Conservation (phyloP, 2,888 invertebrate genomes). For the Leptinotarsa peninsularis region DNA sequence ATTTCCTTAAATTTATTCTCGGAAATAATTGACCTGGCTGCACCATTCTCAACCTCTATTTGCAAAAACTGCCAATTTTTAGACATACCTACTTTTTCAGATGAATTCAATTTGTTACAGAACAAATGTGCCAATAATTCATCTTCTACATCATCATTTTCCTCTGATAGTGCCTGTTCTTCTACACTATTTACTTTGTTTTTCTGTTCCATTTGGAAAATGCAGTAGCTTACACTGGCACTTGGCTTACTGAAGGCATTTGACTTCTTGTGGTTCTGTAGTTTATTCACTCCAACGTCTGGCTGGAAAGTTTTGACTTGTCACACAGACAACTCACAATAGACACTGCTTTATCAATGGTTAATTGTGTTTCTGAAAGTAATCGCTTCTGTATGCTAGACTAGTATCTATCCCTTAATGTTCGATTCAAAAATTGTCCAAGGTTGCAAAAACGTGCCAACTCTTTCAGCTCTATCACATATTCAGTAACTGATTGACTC, state of each 20-base stretch:
- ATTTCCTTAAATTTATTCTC: constrained; percentile 10
- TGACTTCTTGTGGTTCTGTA: constrained; percentile 11
- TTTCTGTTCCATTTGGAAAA: not conserved
- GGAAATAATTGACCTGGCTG: constrained; percentile 19
- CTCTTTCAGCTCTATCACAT: constrained; percentile 10
- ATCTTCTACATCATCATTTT: constrained; percentile 3
- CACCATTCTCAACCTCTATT: constrained; percentile 25
- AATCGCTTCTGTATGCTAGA: constrained; percentile 40
- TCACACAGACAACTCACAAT: constrained; percentile 2
- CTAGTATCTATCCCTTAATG: constrained; percentile 30
- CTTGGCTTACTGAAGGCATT: constrained; percentile 29
- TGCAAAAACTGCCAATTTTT: constrained; percentile 14
- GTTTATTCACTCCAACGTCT: not conserved
- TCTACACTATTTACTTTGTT: constrained; percentile 3
- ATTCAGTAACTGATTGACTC: constrained; percentile 16
- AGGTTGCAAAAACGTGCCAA: constrained; percentile 22
- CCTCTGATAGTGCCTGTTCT: constrained; percentile 8
- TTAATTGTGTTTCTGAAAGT: constrained; percentile 33
- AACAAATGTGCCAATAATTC: constrained; percentile 15
- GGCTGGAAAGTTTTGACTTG: constrained; percentile 8
- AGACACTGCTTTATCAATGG: constrained; percentile 3
- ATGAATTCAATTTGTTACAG: constrained; percentile 15
- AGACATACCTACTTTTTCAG: constrained; percentile 8
- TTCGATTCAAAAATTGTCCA: constrained; percentile 20
- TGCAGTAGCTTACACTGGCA: constrained; percentile 7